A percentile compares a stretch with the other conserved stretches of the same genome.
These are phyloP conservation scores for Resseliella maxima DNA, from an alignment of 2,888 invertebrate genomes.

Conservation along the genomic window DNA sequence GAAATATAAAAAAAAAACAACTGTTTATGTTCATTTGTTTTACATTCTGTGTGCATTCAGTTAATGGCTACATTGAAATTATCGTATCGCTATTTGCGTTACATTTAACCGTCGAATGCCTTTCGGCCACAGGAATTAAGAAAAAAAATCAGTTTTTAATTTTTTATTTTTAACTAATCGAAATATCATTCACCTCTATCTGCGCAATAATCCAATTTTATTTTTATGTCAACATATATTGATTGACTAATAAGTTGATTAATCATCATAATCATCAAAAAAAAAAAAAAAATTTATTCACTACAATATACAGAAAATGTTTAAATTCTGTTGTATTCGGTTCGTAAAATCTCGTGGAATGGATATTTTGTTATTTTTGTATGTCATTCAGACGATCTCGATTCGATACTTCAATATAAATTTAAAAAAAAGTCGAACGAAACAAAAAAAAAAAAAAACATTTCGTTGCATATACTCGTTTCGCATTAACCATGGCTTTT, in stretches of 20 bases:
- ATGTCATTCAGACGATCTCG: no score
- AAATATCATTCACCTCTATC: background rate
- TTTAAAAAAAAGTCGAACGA: no score
- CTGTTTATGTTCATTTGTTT: background rate
- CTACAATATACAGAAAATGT: no score
- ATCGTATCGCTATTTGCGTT: background rate
- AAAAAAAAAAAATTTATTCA: no score
- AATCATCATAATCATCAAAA: no score
- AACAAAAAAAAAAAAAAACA: background rate
- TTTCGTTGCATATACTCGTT: background rate
- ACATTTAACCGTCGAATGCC: background rate
- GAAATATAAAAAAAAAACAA: no score
- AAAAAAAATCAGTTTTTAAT: background rate
- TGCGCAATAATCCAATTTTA: background rate
- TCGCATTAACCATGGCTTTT: background rate
- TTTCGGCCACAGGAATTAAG: background rate
- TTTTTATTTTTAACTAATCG: background rate
- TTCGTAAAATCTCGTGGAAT: no score
- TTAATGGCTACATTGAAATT: background rate
- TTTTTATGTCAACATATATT: background rate
- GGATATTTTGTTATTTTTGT: no score
- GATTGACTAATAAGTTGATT: background rate
- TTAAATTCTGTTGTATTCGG: no score
- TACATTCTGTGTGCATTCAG: slow-evolving; percentile 5
- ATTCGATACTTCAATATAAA: no score